Conservation (phyloP, 2,888 invertebrate genomes). For the Nomada lathburiana region DNA sequence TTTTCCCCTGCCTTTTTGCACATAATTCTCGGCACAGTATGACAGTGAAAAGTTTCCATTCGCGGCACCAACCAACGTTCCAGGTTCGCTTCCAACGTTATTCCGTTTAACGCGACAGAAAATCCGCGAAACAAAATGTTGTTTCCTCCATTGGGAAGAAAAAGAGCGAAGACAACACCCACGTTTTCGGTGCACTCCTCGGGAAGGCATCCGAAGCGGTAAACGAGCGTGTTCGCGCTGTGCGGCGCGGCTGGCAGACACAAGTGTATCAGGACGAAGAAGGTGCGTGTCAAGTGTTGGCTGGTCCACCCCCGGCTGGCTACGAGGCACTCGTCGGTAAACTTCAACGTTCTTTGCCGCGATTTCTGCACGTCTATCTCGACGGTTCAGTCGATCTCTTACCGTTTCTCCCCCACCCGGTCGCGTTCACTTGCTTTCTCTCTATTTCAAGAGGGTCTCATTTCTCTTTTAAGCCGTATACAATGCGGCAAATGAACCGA, state of each 20-base stretch:
- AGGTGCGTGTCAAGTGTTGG: constrained; percentile 60
- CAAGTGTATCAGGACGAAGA: constrained; percentile 57
- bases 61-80: too few species aligned
- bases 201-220: not conserved
- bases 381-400: constrained; percentile 35
- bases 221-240: not conserved
- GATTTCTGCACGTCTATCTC: constrained; percentile 70
- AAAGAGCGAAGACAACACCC: too few species aligned
- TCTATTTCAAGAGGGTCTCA: constrained; percentile 78
- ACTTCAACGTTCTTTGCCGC: constrained; percentile 83
- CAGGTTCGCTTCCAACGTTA: too few species aligned
- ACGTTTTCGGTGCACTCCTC: not conserved
- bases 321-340: constrained; percentile 77
- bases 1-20: not conserved
- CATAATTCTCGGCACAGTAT: not conserved
- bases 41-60: too few species aligned
- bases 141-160: too few species aligned
- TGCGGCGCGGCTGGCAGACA: constrained; percentile 16
- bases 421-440: constrained; percentile 29
- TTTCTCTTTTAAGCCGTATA: constrained; percentile 81
- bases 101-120: too few species aligned
- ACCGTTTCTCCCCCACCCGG: constrained; percentile 33
- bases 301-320: constrained; percentile 50
- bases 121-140: too few species aligned
- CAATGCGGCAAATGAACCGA: constrained; percentile 84